Base-by-base conservation (phyloP, 2,113 vertebrate genomes). In the Dascyllus trimaculatus region DNA sequence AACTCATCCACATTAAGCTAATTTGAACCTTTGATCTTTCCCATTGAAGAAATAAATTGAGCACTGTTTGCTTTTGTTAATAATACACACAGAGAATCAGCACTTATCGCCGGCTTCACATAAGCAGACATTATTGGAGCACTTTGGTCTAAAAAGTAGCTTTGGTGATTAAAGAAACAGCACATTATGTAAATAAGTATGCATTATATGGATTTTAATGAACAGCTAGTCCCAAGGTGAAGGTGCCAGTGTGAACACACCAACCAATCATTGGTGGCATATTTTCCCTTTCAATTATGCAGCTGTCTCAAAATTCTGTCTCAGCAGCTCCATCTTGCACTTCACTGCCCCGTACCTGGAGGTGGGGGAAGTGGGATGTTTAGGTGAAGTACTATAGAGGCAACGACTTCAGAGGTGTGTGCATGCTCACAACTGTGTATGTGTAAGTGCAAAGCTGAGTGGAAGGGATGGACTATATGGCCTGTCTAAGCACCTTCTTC, bases 401-500 rank as follows among this genome's bases (percentile, higher is more conserved):
- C 25, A 72, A 64, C 79, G 52, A 45, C 26, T 60, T 81, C n/a
- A 9, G 25, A 53, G 26, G 35, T 40, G 56, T 35, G 49, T 66
- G 60, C n/a, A 29, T 40, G 56, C 22, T 62, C 7, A 26, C 26
- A 57, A 43, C 15, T 60, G 63, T 68, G 59, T 24, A 40, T 40
- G 63, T 74, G 49, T 56, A 54, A 56, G 61, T 65, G 71, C 82
- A 61, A 49, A 61, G 63, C 61, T 81, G 79, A 83, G 65, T 60
- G 75, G 72, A 75, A 75, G 66, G 67, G 78, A 82, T 78, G 76
- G 62, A 76, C 80, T 59, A 46, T 84, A 61, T 19, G 51, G 86
- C 84, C 65, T 25, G 56, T 89, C 79, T 90, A 78, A 81, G 83
- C 87, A 75, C 89, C 83, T 87, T 84, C 88, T 93, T 94, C 92